phyloP scores from a whole-genome alignment of 2,113 vertebrate species.

The Labeo catla region DNA sequence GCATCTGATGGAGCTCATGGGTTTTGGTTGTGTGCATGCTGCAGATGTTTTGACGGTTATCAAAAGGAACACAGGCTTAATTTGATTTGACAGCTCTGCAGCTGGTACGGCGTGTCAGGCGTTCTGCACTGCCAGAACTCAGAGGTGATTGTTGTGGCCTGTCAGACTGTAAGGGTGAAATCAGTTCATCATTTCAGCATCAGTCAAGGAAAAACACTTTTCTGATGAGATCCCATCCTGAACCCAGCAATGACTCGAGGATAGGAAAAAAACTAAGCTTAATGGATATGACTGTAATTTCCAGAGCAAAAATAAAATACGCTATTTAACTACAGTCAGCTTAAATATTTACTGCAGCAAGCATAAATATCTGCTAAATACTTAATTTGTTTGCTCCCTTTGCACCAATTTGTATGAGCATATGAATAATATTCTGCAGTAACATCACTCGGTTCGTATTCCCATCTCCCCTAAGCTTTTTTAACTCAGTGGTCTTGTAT shows the following conservation, averaged over 20 bases:
- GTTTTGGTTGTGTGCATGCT: neutral
- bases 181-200: conserved; percentile 3
- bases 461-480: neutral
- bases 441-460: neutral
- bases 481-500: neutral
- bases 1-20: conserved; percentile 18
- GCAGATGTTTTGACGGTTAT: conserved; percentile 17
- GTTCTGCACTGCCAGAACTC: conserved; percentile 34
- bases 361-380: conserved; percentile 24
- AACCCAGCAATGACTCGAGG: neutral
- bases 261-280: conserved; percentile 7
- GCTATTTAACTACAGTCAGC: neutral
- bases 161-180: neutral
- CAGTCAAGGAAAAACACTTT: neutral
- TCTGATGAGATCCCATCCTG: neutral
- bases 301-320: neutral
- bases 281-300: conserved; percentile 9
- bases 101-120: conserved; percentile 29
- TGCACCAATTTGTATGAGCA: neutral
- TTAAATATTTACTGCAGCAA: conserved; percentile 10
- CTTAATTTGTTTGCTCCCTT: neutral
- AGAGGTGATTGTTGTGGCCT: conserved; percentile 39
- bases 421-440: neutral
- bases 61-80: conserved; percentile 33
- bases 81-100: conserved; percentile 52